Evolutionary conservation across 2,888 invertebrate species (phyloP), one percentile per base, ranked within the genome.

Genomic region (Drosophila mimetica): DNA sequence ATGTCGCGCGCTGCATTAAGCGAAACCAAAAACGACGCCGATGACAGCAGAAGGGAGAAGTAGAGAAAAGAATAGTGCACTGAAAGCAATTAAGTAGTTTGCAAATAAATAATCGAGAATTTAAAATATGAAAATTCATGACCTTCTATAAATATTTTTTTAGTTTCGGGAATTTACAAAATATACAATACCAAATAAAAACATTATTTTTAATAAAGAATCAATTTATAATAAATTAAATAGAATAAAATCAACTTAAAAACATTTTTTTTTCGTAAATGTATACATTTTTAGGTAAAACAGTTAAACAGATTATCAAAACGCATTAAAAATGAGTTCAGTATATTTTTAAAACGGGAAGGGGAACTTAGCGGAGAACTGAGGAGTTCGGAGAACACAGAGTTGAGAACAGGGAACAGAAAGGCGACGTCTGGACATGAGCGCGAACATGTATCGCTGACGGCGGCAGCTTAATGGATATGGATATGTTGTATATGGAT

Each of bases 371-470:
- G 28, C 9, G 11, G 22, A 41, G 50, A 47, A 25, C 9, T 9
- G 4, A 16, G 16, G 30, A 22, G 39, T 32, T 41, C 25, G 16
- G 30, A 30, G 60, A 32, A 18, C 37, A 1, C n/a, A 32, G 39
- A 30, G 46, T 32, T 6, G 60, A 59, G 39, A 22, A 39, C 39
- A 4, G 60, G 47, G 51, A 37, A 50, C 58, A 16, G 52, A 42
- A 34, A 4, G 18, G 34, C 77, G 86, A 71, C 65, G 84, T 79
- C 84, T 82, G 81, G 81, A 82, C 86, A 77, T 71, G 76, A 82
- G 81, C 81, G 85, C 65, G 84, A 81, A 86, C 87, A 82, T 80
- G 82, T 86, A 82, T 86, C 78, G 87, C 87, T 86, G 82, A 81
- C 75, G 80, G 64, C 71, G 69, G 85, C 87, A 84, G 81, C 82